Percentiles rank a stretch among this genome's conserved stretches.
Conservation (phyloP, 2,888 invertebrate species). For the Phyllotreta striolata region DNA sequence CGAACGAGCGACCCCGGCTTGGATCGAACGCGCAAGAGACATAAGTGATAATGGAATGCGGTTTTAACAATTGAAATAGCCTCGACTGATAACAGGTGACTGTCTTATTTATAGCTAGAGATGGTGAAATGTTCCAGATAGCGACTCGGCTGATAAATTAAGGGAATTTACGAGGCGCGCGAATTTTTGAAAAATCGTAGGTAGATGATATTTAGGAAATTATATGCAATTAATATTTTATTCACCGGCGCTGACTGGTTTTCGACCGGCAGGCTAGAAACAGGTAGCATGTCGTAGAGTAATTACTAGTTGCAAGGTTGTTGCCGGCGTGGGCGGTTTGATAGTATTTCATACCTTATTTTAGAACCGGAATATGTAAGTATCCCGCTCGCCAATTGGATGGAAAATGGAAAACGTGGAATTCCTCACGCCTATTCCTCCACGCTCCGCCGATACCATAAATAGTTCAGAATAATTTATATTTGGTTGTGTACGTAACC, state of each 20-base stretch:
- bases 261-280: conserved; percentile 45
- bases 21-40: conserved; percentile 29
- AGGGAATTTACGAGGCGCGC: conserved; percentile 46
- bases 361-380: conserved; percentile 12
- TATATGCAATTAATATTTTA: no score
- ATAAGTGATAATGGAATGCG: conserved; percentile 38
- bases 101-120: conserved; percentile 45
- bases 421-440: conserved; percentile 7
- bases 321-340: conserved; percentile 38
- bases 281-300: conserved; percentile 47
- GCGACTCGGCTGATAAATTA: conserved; percentile 47
- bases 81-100: conserved; percentile 41
- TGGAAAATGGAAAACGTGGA: conserved; percentile 9
- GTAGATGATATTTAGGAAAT: no score
- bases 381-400: not conserved
- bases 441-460: conserved; percentile 15
- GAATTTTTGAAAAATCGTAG: conserved; percentile 46
- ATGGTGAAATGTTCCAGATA: conserved; percentile 46
- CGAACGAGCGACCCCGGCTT: no score
- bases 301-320: conserved; percentile 46
- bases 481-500: no score
- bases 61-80: conserved; percentile 44
- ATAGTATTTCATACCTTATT: conserved; percentile 24
- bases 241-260: not conserved
- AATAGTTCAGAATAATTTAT: not conserved